Conservation (phyloP, 2,888 invertebrate genomes). For the Himalopsyche tibetana region DNA sequence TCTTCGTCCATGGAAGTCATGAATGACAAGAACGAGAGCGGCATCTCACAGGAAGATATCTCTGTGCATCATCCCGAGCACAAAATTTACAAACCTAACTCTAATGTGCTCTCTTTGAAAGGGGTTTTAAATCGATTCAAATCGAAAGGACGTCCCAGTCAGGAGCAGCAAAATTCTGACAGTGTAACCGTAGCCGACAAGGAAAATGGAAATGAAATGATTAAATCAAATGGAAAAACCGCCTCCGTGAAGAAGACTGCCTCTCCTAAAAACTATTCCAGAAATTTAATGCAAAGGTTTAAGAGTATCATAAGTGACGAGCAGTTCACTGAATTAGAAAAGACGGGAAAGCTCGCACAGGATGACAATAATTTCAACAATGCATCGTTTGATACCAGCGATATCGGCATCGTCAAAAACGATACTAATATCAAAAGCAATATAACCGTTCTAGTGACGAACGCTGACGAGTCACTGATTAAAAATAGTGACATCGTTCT, state of each 20-base stretch:
- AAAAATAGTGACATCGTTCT: conserved; percentile 52
- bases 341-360: not conserved
- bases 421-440: conserved; percentile 43
- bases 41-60: conserved; percentile 72
- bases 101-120: conserved; percentile 76
- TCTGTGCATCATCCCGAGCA: conserved; percentile 85
- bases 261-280: conserved; percentile 73
- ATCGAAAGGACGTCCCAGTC: conserved; percentile 70
- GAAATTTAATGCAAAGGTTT: conserved; percentile 75
- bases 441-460: conserved; percentile 57
- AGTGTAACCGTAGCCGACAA: not conserved
- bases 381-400: not conserved
- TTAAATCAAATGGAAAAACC: not conserved
- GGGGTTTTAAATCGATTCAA: conserved; percentile 78
- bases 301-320: conserved; percentile 76
- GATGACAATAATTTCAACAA: not conserved
- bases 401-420: not conserved
- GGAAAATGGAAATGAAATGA: conserved; percentile 14
- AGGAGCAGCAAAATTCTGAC: conserved; percentile 43
- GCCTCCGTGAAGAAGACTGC: not conserved
- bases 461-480: conserved; percentile 52
- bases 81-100: conserved; percentile 84
- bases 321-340: conserved; percentile 63
- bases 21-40: conserved; percentile 72
- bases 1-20: conserved; percentile 78